These are phyloP conservation scores for Perca fluviatilis DNA, from an alignment of 2,113 vertebrate species.

Conservation along the genomic window DNA sequence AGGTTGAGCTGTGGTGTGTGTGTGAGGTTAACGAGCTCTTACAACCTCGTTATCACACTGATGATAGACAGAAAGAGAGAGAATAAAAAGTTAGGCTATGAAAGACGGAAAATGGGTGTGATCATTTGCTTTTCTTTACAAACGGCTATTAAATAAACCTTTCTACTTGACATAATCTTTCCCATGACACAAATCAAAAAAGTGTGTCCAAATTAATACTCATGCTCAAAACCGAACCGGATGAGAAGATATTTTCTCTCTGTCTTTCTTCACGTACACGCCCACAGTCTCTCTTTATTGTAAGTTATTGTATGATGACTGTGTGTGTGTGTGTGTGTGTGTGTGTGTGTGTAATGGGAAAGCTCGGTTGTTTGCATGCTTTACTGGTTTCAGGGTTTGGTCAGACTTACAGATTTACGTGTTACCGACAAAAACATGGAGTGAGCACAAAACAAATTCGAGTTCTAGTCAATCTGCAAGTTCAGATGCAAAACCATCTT, in stretches of 20 bases:
- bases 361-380: neutral
- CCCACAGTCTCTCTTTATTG: neutral
- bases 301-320: neutral
- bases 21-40: slow-evolving; percentile 71
- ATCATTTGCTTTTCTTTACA: slow-evolving; percentile 61
- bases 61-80: slow-evolving; percentile 52
- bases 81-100: slow-evolving; percentile 30
- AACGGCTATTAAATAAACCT: slow-evolving; percentile 60
- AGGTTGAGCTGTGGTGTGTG: slow-evolving; percentile 61
- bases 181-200: neutral
- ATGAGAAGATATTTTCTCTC: slow-evolving; percentile 1
- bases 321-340: neutral
- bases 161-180: neutral
- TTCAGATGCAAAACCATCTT: neutral
- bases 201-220: neutral
- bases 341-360: neutral
- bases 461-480: neutral
- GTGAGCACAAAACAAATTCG: no score
- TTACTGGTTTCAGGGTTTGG: slow-evolving; percentile 12
- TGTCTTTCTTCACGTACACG: slow-evolving; percentile 28
- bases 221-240: neutral
- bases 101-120: slow-evolving; percentile 52
- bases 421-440: no score
- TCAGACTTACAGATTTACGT: neutral
- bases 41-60: slow-evolving; percentile 54